phyloP scores from a whole-genome alignment of 2,113 vertebrate genomes.

The Laticauda laticaudata region DNA sequence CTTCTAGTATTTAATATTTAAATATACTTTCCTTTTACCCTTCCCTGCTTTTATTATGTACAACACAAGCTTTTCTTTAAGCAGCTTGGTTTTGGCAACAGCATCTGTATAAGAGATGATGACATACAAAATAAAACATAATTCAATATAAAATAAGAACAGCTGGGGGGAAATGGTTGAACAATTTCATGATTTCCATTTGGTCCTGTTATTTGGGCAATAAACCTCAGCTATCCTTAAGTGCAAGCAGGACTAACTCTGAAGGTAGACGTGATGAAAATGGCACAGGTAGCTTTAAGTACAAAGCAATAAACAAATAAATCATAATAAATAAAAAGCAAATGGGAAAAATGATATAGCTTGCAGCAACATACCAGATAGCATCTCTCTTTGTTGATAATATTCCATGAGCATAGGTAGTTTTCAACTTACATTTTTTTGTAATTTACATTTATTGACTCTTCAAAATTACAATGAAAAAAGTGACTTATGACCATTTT shows the following conservation, averaged over 20 bases:
- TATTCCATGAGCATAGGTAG: background rate
- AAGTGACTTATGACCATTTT: background rate
- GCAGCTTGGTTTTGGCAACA: background rate
- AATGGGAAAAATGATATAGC: background rate
- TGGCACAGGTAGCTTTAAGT: background rate
- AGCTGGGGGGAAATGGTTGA: background rate
- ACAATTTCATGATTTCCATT: background rate
- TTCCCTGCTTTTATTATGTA: background rate
- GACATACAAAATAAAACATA: background rate
- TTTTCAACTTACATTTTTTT: background rate
- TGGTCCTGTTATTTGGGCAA: background rate
- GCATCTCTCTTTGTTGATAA: background rate
- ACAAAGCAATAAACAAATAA: background rate
- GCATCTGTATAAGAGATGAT: background rate
- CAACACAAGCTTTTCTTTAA: background rate
- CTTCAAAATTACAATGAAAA: background rate
- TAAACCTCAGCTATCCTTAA: background rate
- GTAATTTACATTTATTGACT: background rate
- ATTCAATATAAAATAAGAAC: background rate
- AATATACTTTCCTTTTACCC: background rate
- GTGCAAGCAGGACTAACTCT: background rate
- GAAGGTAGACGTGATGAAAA: background rate
- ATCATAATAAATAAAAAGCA: background rate
- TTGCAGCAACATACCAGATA: background rate
- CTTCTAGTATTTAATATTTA: background rate